Base-by-base conservation (phyloP, 2,888 invertebrate species). In the Eurytoma adleriae region DNA sequence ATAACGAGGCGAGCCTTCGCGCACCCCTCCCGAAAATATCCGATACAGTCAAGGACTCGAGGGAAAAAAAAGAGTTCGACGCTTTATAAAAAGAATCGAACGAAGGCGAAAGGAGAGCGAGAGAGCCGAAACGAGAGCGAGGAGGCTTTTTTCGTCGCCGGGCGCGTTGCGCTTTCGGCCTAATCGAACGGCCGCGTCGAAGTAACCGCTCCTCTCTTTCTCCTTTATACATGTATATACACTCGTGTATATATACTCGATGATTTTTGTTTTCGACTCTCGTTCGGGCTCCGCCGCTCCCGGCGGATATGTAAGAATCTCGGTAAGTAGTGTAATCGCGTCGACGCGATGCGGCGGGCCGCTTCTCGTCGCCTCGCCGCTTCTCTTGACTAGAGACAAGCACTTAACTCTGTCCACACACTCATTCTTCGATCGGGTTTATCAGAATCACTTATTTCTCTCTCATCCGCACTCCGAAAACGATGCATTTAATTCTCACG, bases 341-440 rank as follows among this genome's bases (percentile, higher is more conserved):
- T 73, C 52, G 57, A 68, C 78, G 52, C 78, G 52, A 57, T 61
- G 40, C 27, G 52, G 75, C 66, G 48, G 62, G 50, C 68, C 57
- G 70, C 69, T 54, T 67, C 24, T 71, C 59, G 27, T 62, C 67
- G 77, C 77, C 40, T 7, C 4, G 24, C 40, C 10, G 80, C 56
- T 73, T 74, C 76, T 74, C 68, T 40, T 78, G 80, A 80, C 77
- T 80, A 80, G 80, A 80, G 77, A 78, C 59, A 73, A 74, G 74
- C 69, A 74, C 77, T 73, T 13, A 18, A 62, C 64, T 20, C 59
- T 27, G 66, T 70, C 66, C 59, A 40, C 59, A 67, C 66, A 48
- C 70, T 66, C 69, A n/a, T 40, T 54, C 30, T 40, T 40, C 40
- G 10, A 40, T 40, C 10, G 40, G 40, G 10, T 40, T 40, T 10